Evolutionary conservation across 92 coral and sea anemone genomes (phyloP).

Genomic region (Umimayanthus kanabou): DNA sequence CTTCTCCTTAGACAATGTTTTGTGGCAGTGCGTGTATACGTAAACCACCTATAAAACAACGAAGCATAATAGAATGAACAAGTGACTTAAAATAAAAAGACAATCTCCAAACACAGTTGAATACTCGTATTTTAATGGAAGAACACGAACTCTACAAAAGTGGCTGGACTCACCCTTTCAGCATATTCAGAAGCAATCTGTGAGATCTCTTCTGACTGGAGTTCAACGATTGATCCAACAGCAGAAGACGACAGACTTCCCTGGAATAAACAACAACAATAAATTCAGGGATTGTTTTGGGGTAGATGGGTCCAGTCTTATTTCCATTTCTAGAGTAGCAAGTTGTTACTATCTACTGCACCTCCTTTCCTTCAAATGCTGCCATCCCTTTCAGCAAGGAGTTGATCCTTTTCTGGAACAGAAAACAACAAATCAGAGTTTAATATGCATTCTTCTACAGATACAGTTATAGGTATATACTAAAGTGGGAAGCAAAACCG

Average conservation of each 20-base stretch:
- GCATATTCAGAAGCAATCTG: constrained; percentile 99
- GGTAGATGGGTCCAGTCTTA: neutral
- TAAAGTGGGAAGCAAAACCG: neutral
- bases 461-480: neutral
- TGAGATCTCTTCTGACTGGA: constrained; percentile 98
- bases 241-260: constrained; percentile 90
- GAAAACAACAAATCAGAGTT: neutral
- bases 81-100: too few species aligned
- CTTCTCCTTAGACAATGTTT: too few species aligned
- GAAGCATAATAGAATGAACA: too few species aligned
- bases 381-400: constrained; percentile 95
- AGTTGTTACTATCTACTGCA: neutral
- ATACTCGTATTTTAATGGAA: too few species aligned
- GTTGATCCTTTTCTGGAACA: constrained; percentile 83
- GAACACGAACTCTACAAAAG: too few species aligned
- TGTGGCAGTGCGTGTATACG: too few species aligned
- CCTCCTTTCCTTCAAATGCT: constrained; percentile 91
- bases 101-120: too few species aligned
- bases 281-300: neutral
- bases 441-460: neutral
- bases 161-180: constrained; percentile 74
- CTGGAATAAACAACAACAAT: constrained; percentile 36
- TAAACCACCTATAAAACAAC: too few species aligned
- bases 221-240: constrained; percentile 95
- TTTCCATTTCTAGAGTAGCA: neutral